Evolutionary conservation across 2,888 invertebrate species (phyloP).

Genomic region (Cataglyphis altisquamis): DNA sequence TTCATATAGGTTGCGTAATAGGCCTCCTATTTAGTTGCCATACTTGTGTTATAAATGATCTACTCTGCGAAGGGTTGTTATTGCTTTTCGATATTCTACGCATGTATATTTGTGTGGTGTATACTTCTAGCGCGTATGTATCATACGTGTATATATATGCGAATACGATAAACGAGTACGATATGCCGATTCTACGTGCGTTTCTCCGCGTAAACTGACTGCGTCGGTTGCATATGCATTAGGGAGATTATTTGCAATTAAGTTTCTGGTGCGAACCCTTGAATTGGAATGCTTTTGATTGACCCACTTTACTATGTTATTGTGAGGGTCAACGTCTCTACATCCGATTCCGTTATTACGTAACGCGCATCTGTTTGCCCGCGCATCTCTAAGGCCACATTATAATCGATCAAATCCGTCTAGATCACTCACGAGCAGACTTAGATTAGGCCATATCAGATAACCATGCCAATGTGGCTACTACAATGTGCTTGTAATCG

Average conservation of each 20-base stretch:
- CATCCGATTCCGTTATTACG: conserved; percentile 49
- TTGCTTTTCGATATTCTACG: conserved; percentile 73
- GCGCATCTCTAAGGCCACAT: conserved; percentile 46
- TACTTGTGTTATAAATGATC: conserved; percentile 70
- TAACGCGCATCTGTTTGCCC: conserved; percentile 36
- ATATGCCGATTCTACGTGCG: background rate
- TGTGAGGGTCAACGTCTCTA: conserved; percentile 68
- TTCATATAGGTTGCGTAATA: conserved; percentile 56
- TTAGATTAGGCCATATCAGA: conserved; percentile 48
- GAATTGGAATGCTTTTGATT: conserved; percentile 78
- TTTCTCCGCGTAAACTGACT: conserved; percentile 50
- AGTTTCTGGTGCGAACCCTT: conserved; percentile 67
- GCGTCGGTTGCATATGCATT: conserved; percentile 62
- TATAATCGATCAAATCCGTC: conserved; percentile 55
- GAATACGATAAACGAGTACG: background rate
- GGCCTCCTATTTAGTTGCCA: conserved; percentile 58
- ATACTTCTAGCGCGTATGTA: conserved; percentile 29
- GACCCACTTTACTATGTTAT: conserved; percentile 62
- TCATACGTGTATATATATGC: conserved; percentile 1
- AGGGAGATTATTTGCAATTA: conserved; percentile 74
- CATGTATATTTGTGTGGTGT: conserved; percentile 22
- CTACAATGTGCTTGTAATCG: conserved; percentile 39
- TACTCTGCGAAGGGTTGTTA: conserved; percentile 65
- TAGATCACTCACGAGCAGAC: conserved; percentile 47
- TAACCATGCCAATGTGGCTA: conserved; percentile 27